Evolutionary conservation across 2,888 invertebrate species (phyloP).

Genomic region (Dicyrtoma fusca): DNA sequence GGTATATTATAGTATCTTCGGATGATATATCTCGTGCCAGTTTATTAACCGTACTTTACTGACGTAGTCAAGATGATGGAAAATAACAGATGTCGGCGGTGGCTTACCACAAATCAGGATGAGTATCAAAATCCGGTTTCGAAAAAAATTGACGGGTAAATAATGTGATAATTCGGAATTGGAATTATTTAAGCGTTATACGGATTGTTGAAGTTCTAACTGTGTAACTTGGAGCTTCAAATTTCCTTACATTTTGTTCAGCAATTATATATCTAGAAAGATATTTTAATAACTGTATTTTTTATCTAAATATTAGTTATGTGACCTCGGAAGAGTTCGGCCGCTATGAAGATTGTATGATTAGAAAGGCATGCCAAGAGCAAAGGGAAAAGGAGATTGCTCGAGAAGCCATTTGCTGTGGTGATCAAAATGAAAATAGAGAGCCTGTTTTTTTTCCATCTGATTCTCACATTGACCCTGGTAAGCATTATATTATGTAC

Average conservation of each 20-base stretch:
- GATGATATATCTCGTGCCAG: no score
- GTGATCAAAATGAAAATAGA: slow-evolving; percentile 44
- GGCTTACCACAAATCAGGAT: slow-evolving; percentile 51
- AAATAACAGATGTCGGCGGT: slow-evolving; percentile 41
- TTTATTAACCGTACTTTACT: no score
- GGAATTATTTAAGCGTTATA: no score
- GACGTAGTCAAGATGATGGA: slow-evolving; percentile 18
- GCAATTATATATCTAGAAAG: no score
- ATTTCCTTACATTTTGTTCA: no score
- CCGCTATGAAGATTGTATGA: slow-evolving; percentile 49
- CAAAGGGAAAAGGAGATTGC: slow-evolving; percentile 38
- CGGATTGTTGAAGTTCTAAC: no score
- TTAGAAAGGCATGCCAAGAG: slow-evolving; percentile 33
- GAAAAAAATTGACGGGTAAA: slow-evolving; percentile 44
- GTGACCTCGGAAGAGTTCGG: slow-evolving; percentile 48
- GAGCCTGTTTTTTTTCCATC: slow-evolving; percentile 46
- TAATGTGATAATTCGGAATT: background rate
- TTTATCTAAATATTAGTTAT: slow-evolving; percentile 35
- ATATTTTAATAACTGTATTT: background rate
- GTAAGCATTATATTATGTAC: no score
- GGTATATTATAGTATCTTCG: no score
- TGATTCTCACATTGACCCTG: slow-evolving; percentile 48
- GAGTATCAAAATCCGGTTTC: slow-evolving; percentile 48
- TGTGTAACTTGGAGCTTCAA: no score
- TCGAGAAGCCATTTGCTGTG: slow-evolving; percentile 43